A percentile compares a stretch with the other conserved stretches of the same genome.
Conservation (phyloP, 2,888 invertebrate species). For the Dichetophora obliterata region DNA sequence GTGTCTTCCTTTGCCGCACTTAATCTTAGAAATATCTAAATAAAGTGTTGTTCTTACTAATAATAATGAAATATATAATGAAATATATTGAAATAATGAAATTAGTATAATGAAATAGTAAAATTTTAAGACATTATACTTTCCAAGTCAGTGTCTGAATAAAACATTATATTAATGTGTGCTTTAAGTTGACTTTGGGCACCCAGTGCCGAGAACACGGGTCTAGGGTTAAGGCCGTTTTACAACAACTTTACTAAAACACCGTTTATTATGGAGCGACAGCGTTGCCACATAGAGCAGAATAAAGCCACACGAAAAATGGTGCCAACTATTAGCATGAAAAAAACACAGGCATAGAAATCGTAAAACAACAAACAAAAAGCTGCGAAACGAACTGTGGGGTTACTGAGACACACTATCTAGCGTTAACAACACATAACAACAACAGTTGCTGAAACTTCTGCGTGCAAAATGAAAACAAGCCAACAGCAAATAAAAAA, state of each 20-base stretch:
- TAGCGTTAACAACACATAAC: neutral
- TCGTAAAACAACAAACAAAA: neutral
- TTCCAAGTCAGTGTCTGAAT: no score
- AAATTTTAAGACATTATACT: no score
- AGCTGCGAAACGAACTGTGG: neutral
- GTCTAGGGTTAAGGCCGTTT: conserved; percentile 21
- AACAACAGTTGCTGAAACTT: neutral
- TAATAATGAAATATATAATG: no score
- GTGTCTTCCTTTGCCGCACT: no score
- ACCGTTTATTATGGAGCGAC: conserved; percentile 25
- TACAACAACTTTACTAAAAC: conserved; percentile 21
- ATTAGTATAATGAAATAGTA: no score
- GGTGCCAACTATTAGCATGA: neutral
- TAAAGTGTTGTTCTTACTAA: no score
- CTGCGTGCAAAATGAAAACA: neutral
- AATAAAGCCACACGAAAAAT: neutral
- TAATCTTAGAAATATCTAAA: no score
- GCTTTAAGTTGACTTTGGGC: no score
- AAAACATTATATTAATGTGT: no score
- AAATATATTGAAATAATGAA: no score
- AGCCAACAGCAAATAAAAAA: neutral
- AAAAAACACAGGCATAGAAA: neutral
- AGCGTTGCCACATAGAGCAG: conserved; percentile 20
- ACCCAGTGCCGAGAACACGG: no score
- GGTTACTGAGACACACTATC: neutral